Evolutionary conservation across 2,113 vertebrate genomes (phyloP).

Genomic region (Oophaga pumilio): DNA sequence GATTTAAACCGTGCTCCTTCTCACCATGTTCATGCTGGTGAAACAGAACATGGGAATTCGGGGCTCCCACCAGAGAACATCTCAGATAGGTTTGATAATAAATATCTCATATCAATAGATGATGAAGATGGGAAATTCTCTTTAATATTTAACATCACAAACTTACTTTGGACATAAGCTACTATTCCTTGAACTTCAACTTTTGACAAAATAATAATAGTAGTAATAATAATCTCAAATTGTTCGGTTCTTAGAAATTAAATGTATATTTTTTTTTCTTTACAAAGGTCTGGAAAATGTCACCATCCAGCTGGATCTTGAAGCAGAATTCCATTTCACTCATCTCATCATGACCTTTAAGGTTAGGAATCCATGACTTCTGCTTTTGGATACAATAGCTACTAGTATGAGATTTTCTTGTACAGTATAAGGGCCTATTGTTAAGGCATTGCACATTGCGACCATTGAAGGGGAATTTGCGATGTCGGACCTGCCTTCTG

Average conservation of each 20-base stretch:
- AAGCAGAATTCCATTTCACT: slow-evolving; percentile 98
- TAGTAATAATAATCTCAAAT: neutral
- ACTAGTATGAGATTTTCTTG: neutral
- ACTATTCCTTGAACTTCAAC: neutral
- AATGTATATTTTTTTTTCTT: slow-evolving; percentile 45
- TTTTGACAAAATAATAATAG: neutral
- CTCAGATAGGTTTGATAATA: no score
- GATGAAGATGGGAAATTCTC: neutral
- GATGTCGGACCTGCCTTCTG: neutral
- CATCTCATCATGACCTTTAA: slow-evolving; percentile 99
- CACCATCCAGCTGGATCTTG: slow-evolving; percentile 90
- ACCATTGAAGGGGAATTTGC: neutral
- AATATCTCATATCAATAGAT: no score
- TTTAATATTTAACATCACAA: neutral
- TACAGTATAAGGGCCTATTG: slow-evolving; percentile 46
- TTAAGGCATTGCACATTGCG: neutral
- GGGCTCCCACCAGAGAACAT: neutral
- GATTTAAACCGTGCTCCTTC: no score
- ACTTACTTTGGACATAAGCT: neutral
- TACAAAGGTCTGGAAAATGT: slow-evolving; percentile 89
- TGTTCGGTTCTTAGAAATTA: neutral
- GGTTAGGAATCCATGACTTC: slow-evolving; percentile 73
- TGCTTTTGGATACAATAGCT: neutral
- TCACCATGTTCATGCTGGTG: neutral
- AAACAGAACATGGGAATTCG: neutral